These are phyloP conservation scores for Centroberyx gerrardi DNA, from an alignment of 2,797 vertebrate genomes.

Conservation along the genomic window DNA sequence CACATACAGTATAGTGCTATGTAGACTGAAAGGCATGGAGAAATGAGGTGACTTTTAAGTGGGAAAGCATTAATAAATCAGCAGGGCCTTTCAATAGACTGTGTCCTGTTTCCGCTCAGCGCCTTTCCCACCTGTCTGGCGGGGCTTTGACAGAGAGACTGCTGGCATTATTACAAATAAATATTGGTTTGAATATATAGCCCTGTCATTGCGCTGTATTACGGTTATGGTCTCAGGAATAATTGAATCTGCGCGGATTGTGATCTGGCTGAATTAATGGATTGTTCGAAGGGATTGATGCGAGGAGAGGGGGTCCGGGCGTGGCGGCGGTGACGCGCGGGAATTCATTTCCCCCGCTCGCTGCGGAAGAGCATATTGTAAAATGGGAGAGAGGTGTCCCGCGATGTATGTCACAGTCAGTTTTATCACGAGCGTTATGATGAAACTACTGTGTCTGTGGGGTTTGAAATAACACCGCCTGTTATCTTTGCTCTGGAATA, in stretches of 20 bases:
- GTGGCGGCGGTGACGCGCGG: constrained; percentile 47
- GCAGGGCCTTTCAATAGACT: constrained; percentile 67
- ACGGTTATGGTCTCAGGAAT: constrained; percentile 79
- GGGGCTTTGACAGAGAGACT: constrained; percentile 69
- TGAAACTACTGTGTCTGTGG: constrained; percentile 69
- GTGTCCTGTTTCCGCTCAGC: constrained; percentile 52
- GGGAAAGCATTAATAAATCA: constrained; percentile 82
- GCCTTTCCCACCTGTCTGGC: constrained; percentile 67
- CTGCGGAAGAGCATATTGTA: constrained; percentile 70
- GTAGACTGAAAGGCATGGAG: constrained; percentile 57
- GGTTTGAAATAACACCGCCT: constrained; percentile 67
- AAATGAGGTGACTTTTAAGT: constrained; percentile 78
- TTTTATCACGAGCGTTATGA: constrained; percentile 73
- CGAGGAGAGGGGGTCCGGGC: constrained; percentile 29
- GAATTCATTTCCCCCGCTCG: constrained; percentile 69
- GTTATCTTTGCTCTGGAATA: constrained; percentile 76
- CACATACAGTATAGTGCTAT: constrained; percentile 34
- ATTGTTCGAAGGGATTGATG: constrained; percentile 66
- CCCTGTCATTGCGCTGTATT: constrained; percentile 75
- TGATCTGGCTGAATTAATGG: constrained; percentile 78
- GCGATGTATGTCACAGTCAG: constrained; percentile 76
- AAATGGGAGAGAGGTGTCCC: constrained; percentile 72
- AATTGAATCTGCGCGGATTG: constrained; percentile 84
- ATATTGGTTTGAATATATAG: constrained; percentile 85
- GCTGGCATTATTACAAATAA: constrained; percentile 84